Conservation (phyloP, 2,797 vertebrate genomes). For the Orestias chungarensis region DNA sequence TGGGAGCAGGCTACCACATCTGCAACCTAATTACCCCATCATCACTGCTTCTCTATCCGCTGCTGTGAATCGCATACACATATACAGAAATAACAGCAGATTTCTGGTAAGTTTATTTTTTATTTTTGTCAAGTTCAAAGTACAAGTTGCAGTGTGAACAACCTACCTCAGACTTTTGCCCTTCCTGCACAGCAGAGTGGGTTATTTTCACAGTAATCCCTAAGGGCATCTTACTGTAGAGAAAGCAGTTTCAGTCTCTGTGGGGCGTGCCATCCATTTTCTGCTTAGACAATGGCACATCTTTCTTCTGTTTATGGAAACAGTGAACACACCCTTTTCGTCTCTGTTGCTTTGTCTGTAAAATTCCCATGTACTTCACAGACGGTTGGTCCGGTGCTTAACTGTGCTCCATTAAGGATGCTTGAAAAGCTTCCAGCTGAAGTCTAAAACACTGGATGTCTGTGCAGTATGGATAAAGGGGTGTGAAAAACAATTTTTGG, state of each 20-base stretch:
- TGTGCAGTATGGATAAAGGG: not conserved
- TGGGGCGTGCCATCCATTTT: slow-evolving; percentile 12
- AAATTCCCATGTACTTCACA: slow-evolving; percentile 12
- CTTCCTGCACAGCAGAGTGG: slow-evolving; percentile 4
- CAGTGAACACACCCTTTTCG: slow-evolving; percentile 13
- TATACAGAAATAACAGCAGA: slow-evolving; percentile 14
- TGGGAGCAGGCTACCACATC: slow-evolving; percentile 49
- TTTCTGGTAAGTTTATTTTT: slow-evolving; percentile 29
- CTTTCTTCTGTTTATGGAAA: slow-evolving; percentile 29
- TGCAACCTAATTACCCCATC: slow-evolving; percentile 66
- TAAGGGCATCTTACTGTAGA: slow-evolving; percentile 12
- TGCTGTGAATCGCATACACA: slow-evolving; percentile 11
- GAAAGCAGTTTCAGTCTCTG: slow-evolving; percentile 9
- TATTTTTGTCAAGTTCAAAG: slow-evolving; percentile 11
- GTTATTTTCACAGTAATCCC: slow-evolving; percentile 16
- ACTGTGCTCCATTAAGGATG: slow-evolving; percentile 3
- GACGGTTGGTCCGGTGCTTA: not conserved
- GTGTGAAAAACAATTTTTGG: slow-evolving; percentile 8
- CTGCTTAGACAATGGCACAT: slow-evolving; percentile 20
- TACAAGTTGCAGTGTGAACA: slow-evolving; percentile 18
- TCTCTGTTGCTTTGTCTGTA: slow-evolving; percentile 27
- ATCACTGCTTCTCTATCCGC: slow-evolving; percentile 43
- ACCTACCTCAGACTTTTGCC: slow-evolving; percentile 10
- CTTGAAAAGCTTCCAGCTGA: not conserved
- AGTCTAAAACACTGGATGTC: not conserved